Evolutionary conservation across 1,140 invertebrate genomes (phyloP), one percentile per base, ranked within the genome.

Genomic region (Drosophila ercepeae): DNA sequence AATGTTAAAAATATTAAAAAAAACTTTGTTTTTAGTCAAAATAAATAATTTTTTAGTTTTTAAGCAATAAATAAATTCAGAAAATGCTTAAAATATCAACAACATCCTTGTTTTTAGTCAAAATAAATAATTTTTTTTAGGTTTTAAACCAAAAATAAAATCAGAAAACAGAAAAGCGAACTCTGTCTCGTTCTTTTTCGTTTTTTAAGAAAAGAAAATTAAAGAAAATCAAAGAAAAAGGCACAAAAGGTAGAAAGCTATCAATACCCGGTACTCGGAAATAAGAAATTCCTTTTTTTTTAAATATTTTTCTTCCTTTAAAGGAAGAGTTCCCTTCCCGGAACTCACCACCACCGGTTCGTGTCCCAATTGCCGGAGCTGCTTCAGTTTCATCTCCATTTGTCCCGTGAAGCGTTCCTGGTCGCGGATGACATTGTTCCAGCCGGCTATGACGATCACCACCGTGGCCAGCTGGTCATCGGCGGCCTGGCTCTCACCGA

Each of bases 311-410:
- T n/a, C n/a, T n/a, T n/a, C n/a, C n/a, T n/a, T n/a, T n/a, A n/a
- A n/a, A n/a, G n/a, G n/a, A n/a, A n/a, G n/a, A n/a, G n/a, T n/a
- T n/a, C n/a, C n/a, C n/a, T n/a, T n/a, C n/a, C 6, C n/a, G 0
- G 2, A 51, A 92, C 91, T 92, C 91, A 95, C 94, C 68, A 92
- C 34, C 58, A 94, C 67, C 1, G 93, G 92, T 46, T 75, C 92
- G 68, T 94, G 95, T 46, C 94, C 94, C 46, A 95, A 76, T 63
- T 91, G 82, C 52, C 90, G 54, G 2, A 95, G 83, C 49, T 94
- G 94, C 32, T 93, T 91, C 1, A 93, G 27, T 84, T 94, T 94
- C 82, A 92, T 90, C 11, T 77, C 67, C 11, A 92, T 55, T 13
- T 88, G 51, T 11, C 94, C 94, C 3, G 91, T 82, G 4, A 84